Base-by-base conservation (phyloP, 2,888 invertebrate species). In the Hirtodrosophila confusa region DNA sequence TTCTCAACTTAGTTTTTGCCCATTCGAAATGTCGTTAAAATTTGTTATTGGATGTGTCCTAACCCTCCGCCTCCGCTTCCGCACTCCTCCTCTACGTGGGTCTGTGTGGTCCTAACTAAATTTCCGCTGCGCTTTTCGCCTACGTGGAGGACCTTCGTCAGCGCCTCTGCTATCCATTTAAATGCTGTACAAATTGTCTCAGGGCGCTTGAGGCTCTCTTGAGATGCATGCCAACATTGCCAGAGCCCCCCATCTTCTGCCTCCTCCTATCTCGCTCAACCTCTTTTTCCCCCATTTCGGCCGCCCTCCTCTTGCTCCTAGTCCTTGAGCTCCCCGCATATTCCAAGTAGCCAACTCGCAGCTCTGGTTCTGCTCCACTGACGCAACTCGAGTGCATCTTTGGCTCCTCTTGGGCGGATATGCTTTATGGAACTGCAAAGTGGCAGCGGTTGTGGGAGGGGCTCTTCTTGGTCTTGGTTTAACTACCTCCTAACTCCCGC, bases 101-200 rank as follows among this genome's bases (percentile, higher is more conserved):
- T 48, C 54, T 64, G 55, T 70, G 73, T 69, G 66, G 71, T 72
- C 72, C 51, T 49, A 45, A 53, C 58, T 41, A 40, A 44, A 10
- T 55, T 56, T 61, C 36, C 31, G 44, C 49, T 70, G 68, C 61
- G 53, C 66, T 60, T 74, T 60, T 35, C 11, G 53, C 44, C 64
- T 45, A 45, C 56, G n/a, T 17, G 17, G 17, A 69, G 65, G 56
- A 65, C 53, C 56, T 61, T 33, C 40, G n/a, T 24, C 40, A 31
- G 24, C 47, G 29, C 45, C 61, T 40, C 23, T 24, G 33, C 35
- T 39, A 36, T n/a, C 66, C 75, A 78, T 75, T 77, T 71, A 83
- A 83, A 80, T 80, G 61, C 69, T 78, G 61, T 69, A 76, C 78
- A 83, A 84, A 79, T 74, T 80, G 80, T 79, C 73, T 70, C 75